Evolutionary conservation across 2,888 invertebrate species (phyloP).

Genomic region (Leptinotarsa tumamoca): DNA sequence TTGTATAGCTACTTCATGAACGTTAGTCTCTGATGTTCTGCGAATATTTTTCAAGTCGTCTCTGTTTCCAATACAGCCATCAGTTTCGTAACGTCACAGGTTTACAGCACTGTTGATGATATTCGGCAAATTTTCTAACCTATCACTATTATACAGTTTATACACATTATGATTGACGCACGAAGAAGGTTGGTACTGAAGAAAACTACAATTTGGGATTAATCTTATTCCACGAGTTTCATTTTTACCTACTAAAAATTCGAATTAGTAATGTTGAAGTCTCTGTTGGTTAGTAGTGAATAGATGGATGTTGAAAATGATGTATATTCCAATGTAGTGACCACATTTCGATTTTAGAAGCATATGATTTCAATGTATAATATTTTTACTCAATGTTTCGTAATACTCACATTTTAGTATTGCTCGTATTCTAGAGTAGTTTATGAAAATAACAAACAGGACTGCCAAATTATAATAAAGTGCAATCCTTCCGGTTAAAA

Average conservation of each 20-base stretch:
- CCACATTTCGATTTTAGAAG: too few species aligned
- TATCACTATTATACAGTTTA: constrained; percentile 38
- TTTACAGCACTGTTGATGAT: constrained; percentile 56
- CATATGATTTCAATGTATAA: too few species aligned
- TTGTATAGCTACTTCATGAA: not conserved
- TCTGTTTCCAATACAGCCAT: constrained; percentile 33
- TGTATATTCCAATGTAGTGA: too few species aligned
- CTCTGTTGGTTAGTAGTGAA: too few species aligned
- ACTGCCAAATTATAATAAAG: not conserved
- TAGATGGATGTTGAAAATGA: too few species aligned
- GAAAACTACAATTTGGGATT: too few species aligned
- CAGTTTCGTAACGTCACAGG: constrained; percentile 43
- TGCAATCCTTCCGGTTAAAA: not conserved
- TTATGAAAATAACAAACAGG: not conserved
- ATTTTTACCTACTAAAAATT: too few species aligned
- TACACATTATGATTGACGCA: constrained; percentile 30
- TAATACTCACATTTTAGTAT: too few species aligned
- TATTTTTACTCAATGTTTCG: too few species aligned
- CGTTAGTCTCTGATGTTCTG: not conserved
- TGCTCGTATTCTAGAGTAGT: not conserved
- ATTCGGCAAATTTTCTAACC: constrained; percentile 28
- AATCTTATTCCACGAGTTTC: too few species aligned
- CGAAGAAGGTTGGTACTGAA: not conserved
- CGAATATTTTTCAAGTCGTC: constrained; percentile 17
- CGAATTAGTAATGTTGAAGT: too few species aligned